Evolutionary conservation across 2,888 invertebrate genomes (phyloP).

Genomic region (Biston betularia): DNA sequence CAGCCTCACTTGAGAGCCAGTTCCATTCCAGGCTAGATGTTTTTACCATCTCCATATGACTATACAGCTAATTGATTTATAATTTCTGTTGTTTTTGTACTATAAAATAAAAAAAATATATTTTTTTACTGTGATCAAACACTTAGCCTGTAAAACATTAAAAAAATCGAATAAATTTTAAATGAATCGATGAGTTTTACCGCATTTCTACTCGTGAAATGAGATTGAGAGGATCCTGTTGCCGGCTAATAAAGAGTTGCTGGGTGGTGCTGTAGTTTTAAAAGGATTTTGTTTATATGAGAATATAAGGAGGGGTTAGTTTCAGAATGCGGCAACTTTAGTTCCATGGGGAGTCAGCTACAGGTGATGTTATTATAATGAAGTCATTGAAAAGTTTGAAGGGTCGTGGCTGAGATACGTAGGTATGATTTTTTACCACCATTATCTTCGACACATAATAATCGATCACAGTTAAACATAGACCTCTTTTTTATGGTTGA

Average conservation of each 20-base stretch:
- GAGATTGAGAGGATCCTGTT: conserved; percentile 51
- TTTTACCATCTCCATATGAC: too few relatives aligned
- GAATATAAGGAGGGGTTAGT: conserved; percentile 22
- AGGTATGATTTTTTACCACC: not conserved
- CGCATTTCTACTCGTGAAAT: conserved; percentile 34
- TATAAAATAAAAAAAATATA: too few relatives aligned
- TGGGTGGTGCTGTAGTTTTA: conserved; percentile 33
- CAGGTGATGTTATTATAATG: conserved; percentile 19
- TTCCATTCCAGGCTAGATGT: too few relatives aligned
- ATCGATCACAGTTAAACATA: too few relatives aligned
- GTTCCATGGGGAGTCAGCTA: conserved; percentile 14
- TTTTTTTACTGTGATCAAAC: too few relatives aligned
- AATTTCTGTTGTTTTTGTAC: too few relatives aligned
- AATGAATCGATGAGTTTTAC: not conserved
- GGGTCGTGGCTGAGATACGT: not conserved
- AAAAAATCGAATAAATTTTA: not conserved
- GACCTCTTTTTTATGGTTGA: too few relatives aligned
- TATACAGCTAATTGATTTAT: too few relatives aligned
- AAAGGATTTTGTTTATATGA: conserved; percentile 25
- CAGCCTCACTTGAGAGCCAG: too few relatives aligned
- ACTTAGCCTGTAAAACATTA: too few relatives aligned
- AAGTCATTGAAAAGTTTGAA: conserved; percentile 12
- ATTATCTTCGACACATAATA: too few relatives aligned
- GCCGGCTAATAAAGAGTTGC: conserved; percentile 51
- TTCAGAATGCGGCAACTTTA: conserved; percentile 20